Percentiles rank a stretch among this genome's conserved stretches.
These are phyloP conservation scores for Pionites leucogaster DNA, from an alignment of 2,113 vertebrate genomes.

Conservation along the genomic window DNA sequence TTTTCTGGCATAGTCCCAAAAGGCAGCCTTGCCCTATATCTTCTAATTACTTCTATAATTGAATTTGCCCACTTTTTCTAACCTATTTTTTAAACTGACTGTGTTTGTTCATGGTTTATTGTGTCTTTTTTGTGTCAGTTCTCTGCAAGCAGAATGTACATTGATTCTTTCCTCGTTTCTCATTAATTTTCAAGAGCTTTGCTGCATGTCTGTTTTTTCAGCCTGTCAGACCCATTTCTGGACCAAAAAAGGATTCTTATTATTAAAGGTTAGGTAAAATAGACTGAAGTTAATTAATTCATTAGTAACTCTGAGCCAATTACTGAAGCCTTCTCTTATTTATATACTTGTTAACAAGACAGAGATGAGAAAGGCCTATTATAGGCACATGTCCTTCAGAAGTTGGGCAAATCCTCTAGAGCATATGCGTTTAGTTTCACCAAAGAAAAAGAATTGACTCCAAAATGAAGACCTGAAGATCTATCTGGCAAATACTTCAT, in stretches of 20 bases:
- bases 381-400: conserved; percentile 80
- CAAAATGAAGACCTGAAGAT: conserved; percentile 55
- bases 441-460: conserved; percentile 50
- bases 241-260: conserved; percentile 77
- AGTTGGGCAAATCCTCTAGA: conserved; percentile 71
- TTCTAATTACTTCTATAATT: conserved; percentile 99
- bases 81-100: conserved; percentile 97
- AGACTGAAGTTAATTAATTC: conserved; percentile 93
- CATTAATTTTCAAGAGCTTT: conserved; percentile 93
- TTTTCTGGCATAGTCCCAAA: conserved; percentile 96
- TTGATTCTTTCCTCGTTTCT: conserved; percentile 89
- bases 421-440: conserved; percentile 63
- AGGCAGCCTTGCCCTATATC: conserved; percentile 98
- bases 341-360: conserved; percentile 86
- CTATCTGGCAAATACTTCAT: conserved; percentile 36
- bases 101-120: conserved; percentile 99
- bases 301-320: conserved; percentile 91
- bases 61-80: conserved; percentile 99
- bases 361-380: conserved; percentile 83
- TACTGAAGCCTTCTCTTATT: conserved; percentile 83
- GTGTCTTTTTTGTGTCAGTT: conserved; percentile 96
- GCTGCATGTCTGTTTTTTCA: conserved; percentile 85
- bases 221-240: conserved; percentile 83
- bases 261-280: conserved; percentile 89
- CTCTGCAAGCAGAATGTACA: conserved; percentile 91